Base-by-base conservation (phyloP, 2,113 vertebrate genomes). In the Columba livia region DNA sequence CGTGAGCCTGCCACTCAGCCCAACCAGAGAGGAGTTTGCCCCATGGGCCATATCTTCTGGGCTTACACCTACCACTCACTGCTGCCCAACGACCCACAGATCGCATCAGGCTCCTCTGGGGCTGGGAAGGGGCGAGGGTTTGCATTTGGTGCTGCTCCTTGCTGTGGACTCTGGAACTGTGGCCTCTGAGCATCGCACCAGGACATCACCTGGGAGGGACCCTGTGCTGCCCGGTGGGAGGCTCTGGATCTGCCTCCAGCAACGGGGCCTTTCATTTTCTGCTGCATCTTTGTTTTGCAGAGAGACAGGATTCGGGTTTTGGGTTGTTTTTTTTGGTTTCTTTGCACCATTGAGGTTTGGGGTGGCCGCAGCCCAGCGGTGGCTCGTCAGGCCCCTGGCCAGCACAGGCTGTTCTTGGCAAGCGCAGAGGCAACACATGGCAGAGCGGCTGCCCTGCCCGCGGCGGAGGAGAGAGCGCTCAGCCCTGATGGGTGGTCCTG, bases 401-500 rank as follows among this genome's bases (percentile, higher is more conserved):
- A 40, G 11, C 2, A 4, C 47, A 15, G 47, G 24, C 40, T 81
- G 90, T n/a, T 61, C 73, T 78, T 84, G 86, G 91, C 85, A 78
- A 69, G 82, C 0, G 1, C 2, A 3, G 53, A 72, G 50, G 67
- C 79, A n/a, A 28, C 72, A 40, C 54, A 29, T 13, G 88, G 85
- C 56, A 66, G 56, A 36, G 29, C 2, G 25, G 17, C 47, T 56
- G 58, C 31, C 64, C 62, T 16, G 21, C 44, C 69, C 17, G 5
- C 26, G 16, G 34, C 1, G 9, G 48, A 25, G 42, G 31, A 79
- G 56, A 23, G 48, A 16, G 7, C 60, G 44, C 44, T 47, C 44
- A 64, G 75, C 66, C 77, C 56, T 23, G 47, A 42, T 90, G 83
- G 84, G 95, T 93, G 86, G 91, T 84, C 93, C 60, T 12, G 47